These are phyloP conservation scores for Ceriagrion tenellum DNA, from an alignment of 2,888 invertebrate genomes.

Conservation along the genomic window DNA sequence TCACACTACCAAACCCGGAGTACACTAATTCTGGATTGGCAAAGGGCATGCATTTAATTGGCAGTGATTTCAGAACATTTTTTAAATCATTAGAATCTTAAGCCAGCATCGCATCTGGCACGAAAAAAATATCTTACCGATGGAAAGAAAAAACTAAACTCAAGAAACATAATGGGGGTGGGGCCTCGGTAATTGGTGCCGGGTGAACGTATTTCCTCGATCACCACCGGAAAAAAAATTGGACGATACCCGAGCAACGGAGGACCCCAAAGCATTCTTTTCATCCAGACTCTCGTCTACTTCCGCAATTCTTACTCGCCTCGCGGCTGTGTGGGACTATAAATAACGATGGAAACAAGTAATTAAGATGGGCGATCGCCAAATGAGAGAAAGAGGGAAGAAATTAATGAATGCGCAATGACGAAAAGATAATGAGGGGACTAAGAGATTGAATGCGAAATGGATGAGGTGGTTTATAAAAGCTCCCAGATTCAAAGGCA, in stretches of 20 bases:
- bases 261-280: not conserved
- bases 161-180: not conserved
- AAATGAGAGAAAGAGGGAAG: not conserved
- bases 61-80: not conserved
- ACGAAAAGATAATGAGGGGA: not conserved
- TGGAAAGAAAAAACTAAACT: not conserved
- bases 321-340: not conserved
- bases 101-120: not conserved
- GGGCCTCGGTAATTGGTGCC: not conserved
- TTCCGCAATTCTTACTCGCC: not conserved
- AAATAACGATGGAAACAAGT: constrained; percentile 4
- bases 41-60: not conserved
- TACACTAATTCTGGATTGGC: no score
- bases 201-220: not conserved
- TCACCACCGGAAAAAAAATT: not conserved
- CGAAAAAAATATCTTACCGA: not conserved
- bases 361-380: not conserved
- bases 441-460: not conserved
- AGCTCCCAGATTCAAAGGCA: not conserved
- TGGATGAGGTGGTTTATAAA: not conserved
- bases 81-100: not conserved
- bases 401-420: not conserved
- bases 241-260: not conserved
- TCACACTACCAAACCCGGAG: no score
- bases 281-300: not conserved